Conservation (phyloP, 2,797 vertebrate species). For the Babyrousa celebensis region DNA sequence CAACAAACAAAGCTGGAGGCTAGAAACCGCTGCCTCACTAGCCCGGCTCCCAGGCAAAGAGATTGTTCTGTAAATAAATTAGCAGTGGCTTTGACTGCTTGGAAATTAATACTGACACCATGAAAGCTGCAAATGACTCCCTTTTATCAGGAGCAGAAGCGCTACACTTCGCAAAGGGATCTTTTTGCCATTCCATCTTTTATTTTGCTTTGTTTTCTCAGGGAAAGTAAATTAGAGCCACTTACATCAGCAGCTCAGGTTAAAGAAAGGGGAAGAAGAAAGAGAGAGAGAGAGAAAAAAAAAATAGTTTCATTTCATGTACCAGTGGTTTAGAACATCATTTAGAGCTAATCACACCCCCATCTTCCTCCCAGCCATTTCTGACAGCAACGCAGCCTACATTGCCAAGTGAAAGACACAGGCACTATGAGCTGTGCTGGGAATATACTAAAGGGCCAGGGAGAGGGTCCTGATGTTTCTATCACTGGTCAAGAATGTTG, state of each 20-base stretch:
- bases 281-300: slow-evolving; percentile 70
- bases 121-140: slow-evolving; percentile 91
- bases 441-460: neutral
- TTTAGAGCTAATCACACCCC: slow-evolving; percentile 90
- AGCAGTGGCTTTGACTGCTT: slow-evolving; percentile 91
- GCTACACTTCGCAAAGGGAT: slow-evolving; percentile 87
- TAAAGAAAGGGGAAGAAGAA: slow-evolving; percentile 81
- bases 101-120: slow-evolving; percentile 92
- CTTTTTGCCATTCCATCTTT: slow-evolving; percentile 74
- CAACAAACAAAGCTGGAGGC: slow-evolving; percentile 93
- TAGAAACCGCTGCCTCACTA: slow-evolving; percentile 90
- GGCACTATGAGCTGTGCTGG: neutral
- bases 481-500: neutral
- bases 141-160: slow-evolving; percentile 90
- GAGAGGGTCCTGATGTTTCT: neutral
- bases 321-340: slow-evolving; percentile 91
- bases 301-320: slow-evolving; percentile 91
- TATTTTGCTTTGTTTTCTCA: slow-evolving; percentile 83
- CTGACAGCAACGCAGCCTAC: slow-evolving; percentile 80
- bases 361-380: slow-evolving; percentile 84
- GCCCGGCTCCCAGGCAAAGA: slow-evolving; percentile 91
- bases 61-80: slow-evolving; percentile 93
- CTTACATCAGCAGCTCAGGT: slow-evolving; percentile 86
- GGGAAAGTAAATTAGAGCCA: slow-evolving; percentile 86
- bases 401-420: slow-evolving; percentile 57